phyloP scores from a whole-genome alignment of 2,113 vertebrate genomes.

The Sander vitreus region DNA sequence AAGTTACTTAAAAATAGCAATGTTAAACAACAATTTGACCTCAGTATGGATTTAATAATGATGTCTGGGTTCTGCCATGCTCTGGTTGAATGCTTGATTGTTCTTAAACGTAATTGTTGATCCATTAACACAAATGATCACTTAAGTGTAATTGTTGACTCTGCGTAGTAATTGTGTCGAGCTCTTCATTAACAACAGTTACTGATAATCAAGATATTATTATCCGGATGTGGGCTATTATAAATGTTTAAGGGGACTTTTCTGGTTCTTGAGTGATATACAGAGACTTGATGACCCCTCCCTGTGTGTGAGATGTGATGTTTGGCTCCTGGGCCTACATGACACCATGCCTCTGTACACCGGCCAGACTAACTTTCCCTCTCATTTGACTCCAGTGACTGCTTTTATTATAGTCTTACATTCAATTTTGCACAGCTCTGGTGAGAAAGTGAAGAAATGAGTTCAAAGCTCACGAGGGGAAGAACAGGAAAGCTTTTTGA shows the following conservation, averaged over 20 bases:
- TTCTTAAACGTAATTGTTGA: conserved; percentile 12
- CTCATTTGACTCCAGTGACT: conserved; percentile 53
- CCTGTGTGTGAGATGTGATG: conserved; percentile 51
- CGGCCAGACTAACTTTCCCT: conserved; percentile 61
- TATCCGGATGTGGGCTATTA: conserved; percentile 14
- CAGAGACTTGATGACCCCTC: conserved; percentile 45
- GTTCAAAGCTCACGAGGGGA: conserved; percentile 54
- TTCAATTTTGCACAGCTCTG: conserved; percentile 37
- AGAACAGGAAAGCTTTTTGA: conserved; percentile 57
- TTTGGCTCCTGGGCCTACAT: conserved; percentile 63
- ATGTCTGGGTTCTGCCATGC: background rate
- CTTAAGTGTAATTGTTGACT: conserved; percentile 36
- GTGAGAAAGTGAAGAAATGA: conserved; percentile 46
- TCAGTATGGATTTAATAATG: conserved; percentile 16
- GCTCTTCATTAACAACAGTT: conserved; percentile 24
- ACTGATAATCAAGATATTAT: conserved; percentile 37
- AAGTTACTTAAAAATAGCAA: background rate
- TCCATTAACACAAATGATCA: conserved; percentile 36
- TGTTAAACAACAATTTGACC: conserved; percentile 1
- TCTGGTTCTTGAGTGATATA: conserved; percentile 27
- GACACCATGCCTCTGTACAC: conserved; percentile 61
- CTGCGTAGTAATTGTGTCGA: conserved; percentile 7
- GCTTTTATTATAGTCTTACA: conserved; percentile 64
- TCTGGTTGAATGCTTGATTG: conserved; percentile 29
- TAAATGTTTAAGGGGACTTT: conserved; percentile 40